Conservation (phyloP, 2,797 vertebrate genomes). For the Oryzias dopingdopingensis region DNA sequence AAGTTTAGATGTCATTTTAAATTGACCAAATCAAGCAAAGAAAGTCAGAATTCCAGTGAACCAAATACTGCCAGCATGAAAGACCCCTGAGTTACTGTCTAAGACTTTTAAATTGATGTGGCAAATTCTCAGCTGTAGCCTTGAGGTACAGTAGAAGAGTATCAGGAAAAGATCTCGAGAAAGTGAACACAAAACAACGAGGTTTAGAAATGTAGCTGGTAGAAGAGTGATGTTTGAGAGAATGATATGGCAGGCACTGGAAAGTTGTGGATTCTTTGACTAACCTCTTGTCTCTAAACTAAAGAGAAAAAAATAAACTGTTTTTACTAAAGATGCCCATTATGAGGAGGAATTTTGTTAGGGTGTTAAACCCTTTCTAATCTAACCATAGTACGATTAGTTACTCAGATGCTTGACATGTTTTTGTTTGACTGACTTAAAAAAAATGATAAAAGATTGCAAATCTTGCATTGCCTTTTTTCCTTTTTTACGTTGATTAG, state of each 20-base stretch:
- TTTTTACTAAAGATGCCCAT: slow-evolving; percentile 4
- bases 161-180: neutral
- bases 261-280: slow-evolving; percentile 11
- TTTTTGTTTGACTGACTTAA: slow-evolving; percentile 51
- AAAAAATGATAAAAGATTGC: slow-evolving; percentile 48
- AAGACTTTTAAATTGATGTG: neutral
- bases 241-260: slow-evolving; percentile 1
- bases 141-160: slow-evolving; percentile 16
- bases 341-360: slow-evolving; percentile 15
- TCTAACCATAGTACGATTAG: slow-evolving; percentile 31
- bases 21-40: too few relatives aligned
- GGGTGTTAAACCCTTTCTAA: slow-evolving; percentile 3
- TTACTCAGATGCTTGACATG: slow-evolving; percentile 23
- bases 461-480: slow-evolving; percentile 10
- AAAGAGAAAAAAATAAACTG: slow-evolving; percentile 1
- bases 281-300: slow-evolving; percentile 15
- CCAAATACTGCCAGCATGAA: too few relatives aligned
- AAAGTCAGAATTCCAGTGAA: too few relatives aligned
- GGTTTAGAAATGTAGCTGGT: neutral
- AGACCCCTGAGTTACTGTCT: neutral
- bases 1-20: too few relatives aligned
- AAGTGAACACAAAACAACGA: slow-evolving; percentile 4
- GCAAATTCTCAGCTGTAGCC: neutral
- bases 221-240: slow-evolving; percentile 13
- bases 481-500: too few relatives aligned